Base-by-base conservation (phyloP, 2,797 vertebrate species). In the Staurois parvus region DNA sequence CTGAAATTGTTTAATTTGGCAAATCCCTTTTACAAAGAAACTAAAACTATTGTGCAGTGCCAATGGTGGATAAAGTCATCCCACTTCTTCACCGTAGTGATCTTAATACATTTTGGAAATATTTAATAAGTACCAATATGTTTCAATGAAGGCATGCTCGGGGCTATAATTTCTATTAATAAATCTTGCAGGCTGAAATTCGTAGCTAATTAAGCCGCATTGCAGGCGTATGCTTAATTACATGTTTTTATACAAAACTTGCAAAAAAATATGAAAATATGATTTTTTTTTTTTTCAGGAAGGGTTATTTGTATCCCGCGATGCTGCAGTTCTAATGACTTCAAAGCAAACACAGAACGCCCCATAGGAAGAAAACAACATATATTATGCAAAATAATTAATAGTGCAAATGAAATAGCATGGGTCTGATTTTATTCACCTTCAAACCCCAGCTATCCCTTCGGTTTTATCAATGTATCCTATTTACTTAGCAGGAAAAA, bases 91-190 rank as follows among this genome's bases (percentile, higher is more conserved):
- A 37, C 29, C 30, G 8, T 56, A 45, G 37, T 83, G 19, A 67
- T 52, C 24, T 64, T 66, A 52, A 74, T 29, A 34, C 30, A 80
- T 75, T 74, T 66, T 79, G 77, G 77, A 80, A 79, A 80, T 75
- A 69, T 75, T 75, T 78, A 74, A 80, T 67, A 79, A 29, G 26
- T 59, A 26, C 21, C 30, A 70, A 42, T 42, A 79, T 80, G 52
- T 62, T 79, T 7, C 21, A 28, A 17, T 17, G 69, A 24, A 84
- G 66, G 59, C 24, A 34, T 12, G 70, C 84, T n/a, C 6, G 3
- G 45, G 59, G 84, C 76, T 68, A 75, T 85, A 12, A 21, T 79
- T 74, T 68, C 76, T 79, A 73, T 85, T 73, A 79, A 79, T 85
- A 73, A 12, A 66, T 67, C 30, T 37, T 28, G 56, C 13, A 45